These are phyloP conservation scores for Pyralis farinalis DNA, from an alignment of 2,888 invertebrate species.

Conservation along the genomic window DNA sequence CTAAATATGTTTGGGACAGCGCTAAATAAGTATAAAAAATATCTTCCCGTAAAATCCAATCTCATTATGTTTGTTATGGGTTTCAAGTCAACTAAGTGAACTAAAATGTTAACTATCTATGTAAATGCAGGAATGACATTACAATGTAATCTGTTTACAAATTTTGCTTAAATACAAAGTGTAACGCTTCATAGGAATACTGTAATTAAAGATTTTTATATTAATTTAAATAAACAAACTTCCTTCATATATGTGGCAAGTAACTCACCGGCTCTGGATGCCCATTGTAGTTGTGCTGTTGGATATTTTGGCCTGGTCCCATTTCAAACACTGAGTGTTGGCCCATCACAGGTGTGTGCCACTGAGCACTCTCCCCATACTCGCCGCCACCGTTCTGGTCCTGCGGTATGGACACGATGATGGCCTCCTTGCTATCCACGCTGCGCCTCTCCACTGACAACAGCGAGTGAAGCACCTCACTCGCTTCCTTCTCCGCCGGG, in stretches of 20 bases:
- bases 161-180: no score
- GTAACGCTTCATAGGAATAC: no score
- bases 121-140: no score
- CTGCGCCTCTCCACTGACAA: slow-evolving; percentile 84
- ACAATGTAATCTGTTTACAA: no score
- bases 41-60: no score
- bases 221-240: no score
- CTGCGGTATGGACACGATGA: slow-evolving; percentile 69
- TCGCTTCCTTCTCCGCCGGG: slow-evolving; percentile 86
- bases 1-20: no score
- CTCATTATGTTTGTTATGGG: no score
- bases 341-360: slow-evolving; percentile 83
- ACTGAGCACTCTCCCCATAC: slow-evolving; percentile 80
- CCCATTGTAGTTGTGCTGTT: slow-evolving; percentile 72
- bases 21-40: no score
- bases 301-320: slow-evolving; percentile 58
- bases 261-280: slow-evolving; percentile 68
- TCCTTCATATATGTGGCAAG: neutral
- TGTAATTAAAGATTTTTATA: no score
- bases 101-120: no score
- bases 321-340: slow-evolving; percentile 77
- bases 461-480: slow-evolving; percentile 85
- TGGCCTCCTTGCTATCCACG: slow-evolving; percentile 79
- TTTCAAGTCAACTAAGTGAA: no score
- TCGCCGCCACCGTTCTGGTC: slow-evolving; percentile 72